Conservation (phyloP, 2,888 invertebrate genomes). For the Clitarchus hookeri region DNA sequence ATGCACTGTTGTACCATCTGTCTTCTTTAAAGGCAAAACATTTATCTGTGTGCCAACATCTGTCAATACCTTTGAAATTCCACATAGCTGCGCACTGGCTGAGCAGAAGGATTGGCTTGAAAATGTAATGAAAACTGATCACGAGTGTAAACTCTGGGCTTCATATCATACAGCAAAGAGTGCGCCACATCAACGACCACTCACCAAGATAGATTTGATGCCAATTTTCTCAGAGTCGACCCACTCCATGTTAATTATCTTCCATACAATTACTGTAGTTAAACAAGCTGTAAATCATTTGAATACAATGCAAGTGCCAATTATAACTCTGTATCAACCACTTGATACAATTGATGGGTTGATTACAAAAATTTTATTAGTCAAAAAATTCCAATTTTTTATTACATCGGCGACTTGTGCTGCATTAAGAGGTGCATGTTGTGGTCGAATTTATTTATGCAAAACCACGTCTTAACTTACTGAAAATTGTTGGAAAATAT, state of each 20-base stretch:
- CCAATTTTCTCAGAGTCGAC: slow-evolving; percentile 19
- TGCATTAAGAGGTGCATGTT: no score
- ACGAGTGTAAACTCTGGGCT: slow-evolving; percentile 22
- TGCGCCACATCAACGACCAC: neutral
- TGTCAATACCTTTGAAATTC: neutral
- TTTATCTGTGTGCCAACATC: neutral
- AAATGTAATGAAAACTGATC: neutral
- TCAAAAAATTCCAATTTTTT: no score
- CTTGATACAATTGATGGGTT: slow-evolving; percentile 15
- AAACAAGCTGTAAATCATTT: slow-evolving; percentile 28
- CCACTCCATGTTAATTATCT: slow-evolving; percentile 27
- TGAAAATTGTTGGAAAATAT: no score
- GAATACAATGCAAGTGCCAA: slow-evolving; percentile 16
- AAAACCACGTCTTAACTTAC: no score
- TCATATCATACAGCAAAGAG: slow-evolving; percentile 25
- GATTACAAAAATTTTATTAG: no score
- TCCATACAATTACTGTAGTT: slow-evolving; percentile 26
- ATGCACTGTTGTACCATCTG: neutral
- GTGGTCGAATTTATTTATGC: no score
- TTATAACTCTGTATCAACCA: slow-evolving; percentile 28
- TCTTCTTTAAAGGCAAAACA: neutral
- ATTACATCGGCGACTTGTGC: no score
- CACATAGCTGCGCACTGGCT: neutral
- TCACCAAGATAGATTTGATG: slow-evolving; percentile 25
- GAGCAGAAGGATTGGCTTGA: slow-evolving; percentile 9